Conservation (phyloP, 2,797 vertebrate genomes). For the Acridotheres tristis region DNA sequence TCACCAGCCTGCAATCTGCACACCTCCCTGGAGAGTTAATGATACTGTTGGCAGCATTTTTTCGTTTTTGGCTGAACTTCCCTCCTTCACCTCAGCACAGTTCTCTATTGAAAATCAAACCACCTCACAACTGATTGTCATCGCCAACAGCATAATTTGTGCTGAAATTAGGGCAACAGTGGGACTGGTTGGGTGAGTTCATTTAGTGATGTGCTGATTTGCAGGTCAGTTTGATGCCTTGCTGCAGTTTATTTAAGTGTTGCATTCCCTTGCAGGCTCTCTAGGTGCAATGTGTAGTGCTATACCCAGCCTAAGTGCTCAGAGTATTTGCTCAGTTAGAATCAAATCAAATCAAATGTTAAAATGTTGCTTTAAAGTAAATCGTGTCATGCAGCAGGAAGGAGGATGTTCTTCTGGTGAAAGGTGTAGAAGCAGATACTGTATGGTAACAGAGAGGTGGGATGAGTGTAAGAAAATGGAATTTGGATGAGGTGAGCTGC, state of each 20-base stretch:
- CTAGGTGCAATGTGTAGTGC: accelerated
- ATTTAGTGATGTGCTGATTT: neutral
- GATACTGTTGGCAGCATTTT: neutral
- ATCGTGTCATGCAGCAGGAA: neutral
- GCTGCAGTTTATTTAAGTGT: neutral
- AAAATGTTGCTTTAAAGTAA: neutral
- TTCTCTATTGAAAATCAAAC: neutral
- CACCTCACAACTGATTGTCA: neutral
- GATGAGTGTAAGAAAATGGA: neutral
- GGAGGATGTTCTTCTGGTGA: neutral
- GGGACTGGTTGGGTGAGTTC: neutral
- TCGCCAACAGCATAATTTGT: neutral
- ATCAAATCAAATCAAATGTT: neutral
- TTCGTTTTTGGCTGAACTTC: neutral
- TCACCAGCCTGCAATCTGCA: neutral
- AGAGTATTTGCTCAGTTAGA: neutral
- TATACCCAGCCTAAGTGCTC: neutral
- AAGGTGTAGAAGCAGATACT: neutral
- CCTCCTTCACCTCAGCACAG: neutral
- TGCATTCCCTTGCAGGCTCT: neutral
- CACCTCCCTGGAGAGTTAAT: neutral
- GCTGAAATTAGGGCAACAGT: neutral
- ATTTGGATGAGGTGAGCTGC: neutral
- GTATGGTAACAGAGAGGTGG: neutral
- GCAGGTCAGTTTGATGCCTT: neutral